Base-by-base conservation (phyloP, 2,888 invertebrate species). In the Macaria liturata region DNA sequence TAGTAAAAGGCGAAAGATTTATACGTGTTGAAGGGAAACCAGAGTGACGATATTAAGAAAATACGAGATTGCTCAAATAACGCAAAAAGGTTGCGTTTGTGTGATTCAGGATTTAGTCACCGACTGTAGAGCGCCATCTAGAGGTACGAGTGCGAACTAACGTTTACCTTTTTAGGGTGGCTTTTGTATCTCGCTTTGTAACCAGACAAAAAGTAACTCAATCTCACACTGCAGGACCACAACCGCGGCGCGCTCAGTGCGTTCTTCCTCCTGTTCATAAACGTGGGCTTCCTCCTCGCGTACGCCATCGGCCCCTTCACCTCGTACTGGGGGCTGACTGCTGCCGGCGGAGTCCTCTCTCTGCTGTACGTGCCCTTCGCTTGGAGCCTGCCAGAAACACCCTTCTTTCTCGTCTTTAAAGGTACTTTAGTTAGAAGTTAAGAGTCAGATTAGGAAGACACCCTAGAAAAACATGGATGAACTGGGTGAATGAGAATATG, bases 1-100 rank as follows among this genome's bases (percentile, higher is more conserved):
- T 94, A 95, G 94, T 94, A 94, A 95, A 94, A 94, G 94, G 94
- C 94, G 94, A 95, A 95, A 94, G 94, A 94, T 95, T 94, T 95
- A 92, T 94, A 81, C 94, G 94, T 92, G 83, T 84, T 94, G 94
- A 93, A 93, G 93, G 92, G 93, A 94, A 92, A 91, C 94, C 93
- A 93, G 93, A 94, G 93, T 88, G 4, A 37, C 1, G 4, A 20
- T 3, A 37, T 6, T 6, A 4, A 37, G 7, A 37, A 37, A 37
- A 37, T 7, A 1, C 4, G 5, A 37, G 3, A 37, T 37, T 4
- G 1, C 34, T 7, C 34, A 37, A 4, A 37, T 6, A 37, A 37
- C 7, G 34, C 34, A 7, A 4, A 6, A 7, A 6, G 4, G 5
- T 37, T 7, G 4, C 34, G 34, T 37, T 7, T 6, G 5, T 7